Conservation (phyloP, 2,888 invertebrate genomes). For the Bugula neritina region DNA sequence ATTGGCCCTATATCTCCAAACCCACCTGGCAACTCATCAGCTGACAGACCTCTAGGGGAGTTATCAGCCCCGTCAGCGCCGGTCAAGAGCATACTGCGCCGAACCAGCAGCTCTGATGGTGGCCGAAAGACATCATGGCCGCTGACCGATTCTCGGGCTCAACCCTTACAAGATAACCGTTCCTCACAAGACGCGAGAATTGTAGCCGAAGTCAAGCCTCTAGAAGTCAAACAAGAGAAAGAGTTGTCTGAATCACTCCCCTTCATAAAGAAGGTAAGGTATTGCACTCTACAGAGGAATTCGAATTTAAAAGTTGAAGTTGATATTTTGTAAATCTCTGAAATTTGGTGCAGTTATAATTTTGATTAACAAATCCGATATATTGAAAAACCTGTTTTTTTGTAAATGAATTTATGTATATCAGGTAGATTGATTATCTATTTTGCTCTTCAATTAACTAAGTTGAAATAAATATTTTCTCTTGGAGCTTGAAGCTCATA, state of each 20-base stretch:
- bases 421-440: too few relatives aligned
- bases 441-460: too few relatives aligned
- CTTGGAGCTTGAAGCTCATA: too few relatives aligned
- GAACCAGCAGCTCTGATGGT: not conserved
- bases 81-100: conserved; percentile 26
- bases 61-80: conserved; percentile 17
- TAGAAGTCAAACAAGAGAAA: conserved; percentile 13
- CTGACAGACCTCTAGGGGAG: not conserved
- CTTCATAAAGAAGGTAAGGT: not conserved
- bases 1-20: conserved; percentile 9
- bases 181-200: not conserved
- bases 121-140: not conserved
- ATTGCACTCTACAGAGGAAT: too few relatives aligned
- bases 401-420: too few relatives aligned
- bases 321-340: too few relatives aligned
- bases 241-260: not conserved
- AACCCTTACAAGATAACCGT: conserved; percentile 18
- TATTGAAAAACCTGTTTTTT: too few relatives aligned
- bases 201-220: conserved; percentile 6
- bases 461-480: too few relatives aligned
- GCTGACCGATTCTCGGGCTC: not conserved
- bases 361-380: too few relatives aligned
- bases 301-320: too few relatives aligned
- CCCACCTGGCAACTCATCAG: not conserved
- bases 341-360: too few relatives aligned